Evolutionary conservation across 2,888 invertebrate species (phyloP).

Genomic region (Nephrotoma guestfalica): DNA sequence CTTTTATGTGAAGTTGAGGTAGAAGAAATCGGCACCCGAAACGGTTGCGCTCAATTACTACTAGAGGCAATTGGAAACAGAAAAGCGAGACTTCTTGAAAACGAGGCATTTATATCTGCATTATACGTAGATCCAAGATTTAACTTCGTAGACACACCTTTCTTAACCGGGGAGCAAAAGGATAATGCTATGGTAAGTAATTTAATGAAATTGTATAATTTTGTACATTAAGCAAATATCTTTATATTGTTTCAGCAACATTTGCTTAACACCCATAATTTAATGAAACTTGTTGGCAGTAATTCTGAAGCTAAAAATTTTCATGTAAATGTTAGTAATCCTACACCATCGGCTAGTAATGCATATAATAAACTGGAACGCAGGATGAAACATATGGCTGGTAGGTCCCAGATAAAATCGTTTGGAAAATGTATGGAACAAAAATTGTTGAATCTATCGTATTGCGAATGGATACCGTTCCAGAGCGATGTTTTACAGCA

Average conservation of each 20-base stretch:
- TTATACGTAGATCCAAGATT: constrained; percentile 3
- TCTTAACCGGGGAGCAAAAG: background rate
- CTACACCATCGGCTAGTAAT: background rate
- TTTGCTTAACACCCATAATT: background rate
- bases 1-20: constrained; percentile 9
- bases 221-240: background rate
- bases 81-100: background rate
- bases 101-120: constrained; percentile 1
- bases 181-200: background rate
- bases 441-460: background rate
- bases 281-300: background rate
- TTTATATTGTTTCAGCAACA: background rate
- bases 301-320: background rate
- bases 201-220: background rate
- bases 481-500: constrained; percentile 7
- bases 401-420: background rate
- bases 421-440: constrained; percentile 1
- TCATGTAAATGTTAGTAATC: background rate
- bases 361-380: background rate
- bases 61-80: background rate
- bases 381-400: background rate
- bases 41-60: background rate
- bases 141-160: constrained; percentile 2
- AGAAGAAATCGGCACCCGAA: background rate
- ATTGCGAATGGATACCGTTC: constrained; percentile 6